Conservation (phyloP, 2,797 vertebrate genomes). For the Artibeus jamaicensis region DNA sequence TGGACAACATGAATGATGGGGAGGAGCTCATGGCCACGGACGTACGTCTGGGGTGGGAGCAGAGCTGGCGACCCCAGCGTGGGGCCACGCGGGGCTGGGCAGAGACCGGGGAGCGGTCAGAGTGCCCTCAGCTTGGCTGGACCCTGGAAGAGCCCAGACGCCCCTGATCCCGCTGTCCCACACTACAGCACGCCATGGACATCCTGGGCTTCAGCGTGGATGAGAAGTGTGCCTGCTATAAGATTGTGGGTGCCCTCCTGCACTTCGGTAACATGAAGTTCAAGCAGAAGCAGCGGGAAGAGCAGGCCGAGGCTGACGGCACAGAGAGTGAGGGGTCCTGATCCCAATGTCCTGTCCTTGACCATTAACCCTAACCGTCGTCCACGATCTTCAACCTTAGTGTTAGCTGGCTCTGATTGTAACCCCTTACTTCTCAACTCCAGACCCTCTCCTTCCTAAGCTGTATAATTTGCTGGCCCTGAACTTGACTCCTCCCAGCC, state of each 20-base stretch:
- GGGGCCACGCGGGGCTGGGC: neutral
- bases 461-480: neutral
- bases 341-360: neutral
- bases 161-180: neutral
- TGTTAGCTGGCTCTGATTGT: neutral
- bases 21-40: slow-evolving; percentile 93
- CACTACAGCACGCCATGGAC: slow-evolving; percentile 92
- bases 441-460: neutral
- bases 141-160: neutral
- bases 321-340: slow-evolving; percentile 90
- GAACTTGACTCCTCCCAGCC: neutral
- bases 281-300: slow-evolving; percentile 94
- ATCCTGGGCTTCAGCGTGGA: slow-evolving; percentile 92
- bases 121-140: neutral
- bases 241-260: slow-evolving; percentile 95
- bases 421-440: neutral
- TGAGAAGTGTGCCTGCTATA: slow-evolving; percentile 94
- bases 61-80: neutral
- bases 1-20: slow-evolving; percentile 93
- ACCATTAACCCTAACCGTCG: neutral
- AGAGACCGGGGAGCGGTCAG: neutral
- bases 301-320: slow-evolving; percentile 93
- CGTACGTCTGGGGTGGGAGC: slow-evolving; percentile 79
- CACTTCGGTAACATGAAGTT: slow-evolving; percentile 99
- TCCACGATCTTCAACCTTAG: neutral